Base-by-base conservation (phyloP, 1,140 invertebrate genomes). In the Tetramorium alpestre region DNA sequence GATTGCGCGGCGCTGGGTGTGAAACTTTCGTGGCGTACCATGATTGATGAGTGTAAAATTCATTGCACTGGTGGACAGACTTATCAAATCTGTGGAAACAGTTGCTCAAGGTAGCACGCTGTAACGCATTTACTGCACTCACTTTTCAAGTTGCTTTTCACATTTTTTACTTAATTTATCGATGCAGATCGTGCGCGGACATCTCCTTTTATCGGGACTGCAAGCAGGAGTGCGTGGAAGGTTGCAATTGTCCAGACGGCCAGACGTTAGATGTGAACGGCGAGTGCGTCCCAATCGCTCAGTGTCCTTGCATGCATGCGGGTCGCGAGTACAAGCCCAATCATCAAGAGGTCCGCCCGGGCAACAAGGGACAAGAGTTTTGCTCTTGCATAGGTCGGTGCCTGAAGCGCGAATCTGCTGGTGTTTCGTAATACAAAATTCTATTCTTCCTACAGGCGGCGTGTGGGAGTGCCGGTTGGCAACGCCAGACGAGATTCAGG, bases 161-260 rank as follows among this genome's bases (percentile, higher is more conserved):
- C 4, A 65, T 33, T 33, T 33, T 33, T 33, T 13, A 33, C 1
- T 88, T 28, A 18, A 60, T 58, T 73, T 58, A 60, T 8, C 4
- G n/a, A 78, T 41, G 3, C 22, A 93, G 93, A 38, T 93, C 93
- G 0, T 94, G 93, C 49, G 76, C 80, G 7, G 93, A 94, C 5
- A 92, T 90, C 87, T 92, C 92, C 7, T 92, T 88, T 2, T 84
- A 94, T 47, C 88, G 87, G 51, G 58, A 90, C 0, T 98, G 97
- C 93, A 95, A 94, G 60, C 95, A 96, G 18, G 95, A 95, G 51
- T 99, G 98, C 92, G 97, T 98, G 0, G 98, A 99, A 93, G 98
- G 98, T 1, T 99, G 98, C 94, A 97, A 98, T 85, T 99, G 98
- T 93, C 97, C 98, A 0, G 94, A 96, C 64, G 98, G 98, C 22